Percentiles rank a stretch among this genome's conserved stretches.
Evolutionary conservation across 2,888 invertebrate species (phyloP).

Genomic region (Leptopterna dolabrata): DNA sequence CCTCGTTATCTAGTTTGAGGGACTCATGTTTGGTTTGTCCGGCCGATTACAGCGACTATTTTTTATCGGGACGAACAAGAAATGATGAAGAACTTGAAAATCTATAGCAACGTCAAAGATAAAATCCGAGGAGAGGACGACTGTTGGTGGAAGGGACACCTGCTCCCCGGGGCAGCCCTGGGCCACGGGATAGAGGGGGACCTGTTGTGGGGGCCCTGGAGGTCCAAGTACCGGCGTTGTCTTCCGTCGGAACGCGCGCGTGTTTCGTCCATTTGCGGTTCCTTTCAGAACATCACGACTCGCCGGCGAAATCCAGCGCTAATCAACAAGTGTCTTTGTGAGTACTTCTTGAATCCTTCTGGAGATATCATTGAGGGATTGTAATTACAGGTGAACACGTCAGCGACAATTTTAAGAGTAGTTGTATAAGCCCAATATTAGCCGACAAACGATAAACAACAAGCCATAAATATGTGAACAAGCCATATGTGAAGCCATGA

Average conservation of each 20-base stretch:
- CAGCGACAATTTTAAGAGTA: not conserved
- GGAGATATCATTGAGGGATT: not conserved
- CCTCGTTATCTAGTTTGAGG: too few species aligned
- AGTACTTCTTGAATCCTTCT: not conserved
- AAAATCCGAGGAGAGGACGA: not conserved
- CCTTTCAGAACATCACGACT: not conserved
- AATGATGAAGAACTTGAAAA: too few species aligned
- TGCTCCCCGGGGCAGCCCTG: not conserved
- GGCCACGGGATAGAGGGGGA: not conserved
- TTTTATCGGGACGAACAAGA: not conserved
- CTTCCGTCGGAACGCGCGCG: not conserved
- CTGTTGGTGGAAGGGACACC: not conserved
- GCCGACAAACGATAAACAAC: too few species aligned
- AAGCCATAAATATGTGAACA: too few species aligned
- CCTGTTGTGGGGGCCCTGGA: not conserved
- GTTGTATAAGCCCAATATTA: too few species aligned
- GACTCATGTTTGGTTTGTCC: too few species aligned
- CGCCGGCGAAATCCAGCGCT: not conserved
- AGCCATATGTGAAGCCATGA: too few species aligned
- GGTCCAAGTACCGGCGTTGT: not conserved
- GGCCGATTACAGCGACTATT: not conserved
- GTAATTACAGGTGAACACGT: not conserved
- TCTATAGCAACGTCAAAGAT: not conserved
- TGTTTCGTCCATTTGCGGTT: not conserved
- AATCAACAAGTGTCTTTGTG: not conserved